Evolutionary conservation across 2,797 vertebrate species (phyloP).

Genomic region (Morus bassanus): DNA sequence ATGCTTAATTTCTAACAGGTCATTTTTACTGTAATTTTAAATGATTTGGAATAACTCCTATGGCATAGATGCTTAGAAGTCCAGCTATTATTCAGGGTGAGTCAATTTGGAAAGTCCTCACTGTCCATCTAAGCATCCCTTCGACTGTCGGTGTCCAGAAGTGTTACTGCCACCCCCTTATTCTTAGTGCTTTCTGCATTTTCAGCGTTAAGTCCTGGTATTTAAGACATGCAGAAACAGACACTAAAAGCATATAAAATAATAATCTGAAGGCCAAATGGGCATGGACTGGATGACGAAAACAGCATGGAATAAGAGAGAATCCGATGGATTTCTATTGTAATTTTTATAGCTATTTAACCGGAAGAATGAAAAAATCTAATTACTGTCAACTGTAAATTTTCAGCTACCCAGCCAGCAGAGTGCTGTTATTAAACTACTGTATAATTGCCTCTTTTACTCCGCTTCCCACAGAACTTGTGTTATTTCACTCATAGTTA

Average conservation of each 20-base stretch:
- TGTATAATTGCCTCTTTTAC: constrained; percentile 68
- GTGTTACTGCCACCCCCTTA: background rate
- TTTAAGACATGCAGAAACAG: background rate
- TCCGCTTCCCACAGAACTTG: constrained; percentile 74
- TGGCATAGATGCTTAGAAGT: background rate
- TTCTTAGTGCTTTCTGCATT: background rate
- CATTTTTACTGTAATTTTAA: constrained; percentile 3
- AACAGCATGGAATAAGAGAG: constrained; percentile 18
- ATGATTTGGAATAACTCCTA: constrained; percentile 4
- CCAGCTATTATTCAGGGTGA: background rate
- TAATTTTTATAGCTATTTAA: constrained; percentile 60
- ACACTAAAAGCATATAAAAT: background rate
- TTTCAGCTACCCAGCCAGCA: constrained; percentile 66
- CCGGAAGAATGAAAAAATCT: constrained; percentile 65
- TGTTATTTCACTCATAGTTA: constrained; percentile 73
- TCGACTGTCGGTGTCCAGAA: background rate
- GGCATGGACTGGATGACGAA: background rate
- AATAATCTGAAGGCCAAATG: constrained; percentile 9
- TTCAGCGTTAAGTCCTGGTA: background rate
- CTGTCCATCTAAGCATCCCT: background rate
- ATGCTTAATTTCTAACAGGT: background rate
- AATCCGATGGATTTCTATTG: constrained; percentile 34
- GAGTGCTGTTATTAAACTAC: constrained; percentile 69
- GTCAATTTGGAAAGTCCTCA: background rate
- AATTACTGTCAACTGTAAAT: constrained; percentile 73